Conservation (phyloP, 2,797 vertebrate species). For the Sylvilagus floridanus region DNA sequence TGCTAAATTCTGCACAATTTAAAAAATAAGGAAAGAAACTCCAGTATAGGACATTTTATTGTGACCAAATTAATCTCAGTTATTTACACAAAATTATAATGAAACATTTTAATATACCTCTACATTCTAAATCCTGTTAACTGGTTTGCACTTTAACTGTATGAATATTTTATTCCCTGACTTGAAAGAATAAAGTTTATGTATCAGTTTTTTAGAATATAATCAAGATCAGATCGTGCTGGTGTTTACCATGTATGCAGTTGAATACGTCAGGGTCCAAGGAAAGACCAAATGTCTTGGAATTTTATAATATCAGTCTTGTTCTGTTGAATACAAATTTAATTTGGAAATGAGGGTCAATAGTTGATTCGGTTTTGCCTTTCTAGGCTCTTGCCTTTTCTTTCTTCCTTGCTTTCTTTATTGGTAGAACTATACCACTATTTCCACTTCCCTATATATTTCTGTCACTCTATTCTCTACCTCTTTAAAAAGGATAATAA, state of each 20-base stretch:
- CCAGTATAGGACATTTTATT: background rate
- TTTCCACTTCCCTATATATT: background rate
- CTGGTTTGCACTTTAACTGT: background rate
- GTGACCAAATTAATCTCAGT: conserved; percentile 30
- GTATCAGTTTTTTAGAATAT: background rate
- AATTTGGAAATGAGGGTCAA: background rate
- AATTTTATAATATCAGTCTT: background rate
- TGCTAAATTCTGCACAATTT: background rate
- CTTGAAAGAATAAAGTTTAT: background rate
- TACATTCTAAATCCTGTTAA: conserved; percentile 2
- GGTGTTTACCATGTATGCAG: background rate
- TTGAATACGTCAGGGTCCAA: background rate
- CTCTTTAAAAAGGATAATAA: background rate
- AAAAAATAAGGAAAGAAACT: background rate
- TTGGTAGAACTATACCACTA: background rate
- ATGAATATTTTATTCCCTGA: conserved; percentile 29
- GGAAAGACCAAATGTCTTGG: background rate
- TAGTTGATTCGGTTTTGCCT: background rate
- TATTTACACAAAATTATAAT: background rate
- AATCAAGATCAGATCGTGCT: background rate
- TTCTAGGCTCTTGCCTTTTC: background rate
- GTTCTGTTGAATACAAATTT: background rate
- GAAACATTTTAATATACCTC: background rate
- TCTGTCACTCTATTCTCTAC: background rate
- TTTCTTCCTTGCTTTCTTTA: background rate